These are phyloP conservation scores for Xestia sexstrigata DNA, from an alignment of 2,888 invertebrate species.

Conservation along the genomic window DNA sequence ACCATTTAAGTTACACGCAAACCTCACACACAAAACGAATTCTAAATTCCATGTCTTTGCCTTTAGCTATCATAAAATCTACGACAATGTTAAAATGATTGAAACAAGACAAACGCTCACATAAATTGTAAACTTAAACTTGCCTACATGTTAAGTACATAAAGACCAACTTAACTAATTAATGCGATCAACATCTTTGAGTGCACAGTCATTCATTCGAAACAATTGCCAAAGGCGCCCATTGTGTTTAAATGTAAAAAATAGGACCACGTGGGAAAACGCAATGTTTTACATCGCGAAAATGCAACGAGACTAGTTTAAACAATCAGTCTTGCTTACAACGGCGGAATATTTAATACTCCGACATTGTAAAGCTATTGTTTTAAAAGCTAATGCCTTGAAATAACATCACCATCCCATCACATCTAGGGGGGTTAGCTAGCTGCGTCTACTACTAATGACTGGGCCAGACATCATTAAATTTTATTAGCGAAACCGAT, in stretches of 20 bases:
- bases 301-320: conserved; percentile 70
- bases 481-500: too few species aligned
- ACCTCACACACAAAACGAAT: background rate
- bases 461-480: too few species aligned
- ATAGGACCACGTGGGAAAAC: conserved; percentile 78
- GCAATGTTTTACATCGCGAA: conserved; percentile 74
- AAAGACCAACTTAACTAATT: conserved; percentile 54
- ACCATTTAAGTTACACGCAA: background rate
- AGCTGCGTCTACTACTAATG: too few species aligned
- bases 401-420: background rate
- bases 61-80: background rate
- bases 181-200: conserved; percentile 73
- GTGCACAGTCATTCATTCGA: conserved; percentile 69
- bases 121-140: background rate
- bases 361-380: conserved; percentile 10
- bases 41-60: background rate
- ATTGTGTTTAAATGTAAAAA: conserved; percentile 80
- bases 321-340: conserved; percentile 71
- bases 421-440: background rate
- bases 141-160: conserved; percentile 2
- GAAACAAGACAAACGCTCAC: background rate
- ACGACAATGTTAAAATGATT: background rate
- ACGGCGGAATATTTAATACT: conserved; percentile 69
- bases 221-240: conserved; percentile 82
- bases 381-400: background rate